Percentiles rank a stretch among this genome's conserved stretches.
phyloP scores from a whole-genome alignment of 2,797 vertebrate species.

The Bovichtus variegatus region DNA sequence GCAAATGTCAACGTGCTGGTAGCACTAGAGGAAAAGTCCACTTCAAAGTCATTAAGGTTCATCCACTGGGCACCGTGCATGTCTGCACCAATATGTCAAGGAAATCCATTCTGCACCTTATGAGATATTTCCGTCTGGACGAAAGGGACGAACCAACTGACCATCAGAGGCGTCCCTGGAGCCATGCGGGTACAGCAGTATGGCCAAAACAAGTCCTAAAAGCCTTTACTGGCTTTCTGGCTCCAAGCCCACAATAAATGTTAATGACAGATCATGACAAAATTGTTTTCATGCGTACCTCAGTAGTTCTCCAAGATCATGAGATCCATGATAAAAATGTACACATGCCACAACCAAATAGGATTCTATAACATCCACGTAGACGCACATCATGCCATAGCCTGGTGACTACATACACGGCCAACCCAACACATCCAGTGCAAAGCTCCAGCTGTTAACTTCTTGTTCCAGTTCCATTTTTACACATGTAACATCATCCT shows the following conservation, averaged over 20 bases:
- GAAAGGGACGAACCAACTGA: too few species aligned
- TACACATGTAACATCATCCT: constrained; percentile 47
- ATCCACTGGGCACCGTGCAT: background rate
- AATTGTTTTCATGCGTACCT: background rate
- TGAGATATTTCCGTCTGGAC: background rate
- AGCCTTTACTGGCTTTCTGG: background rate
- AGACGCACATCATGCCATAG: background rate
- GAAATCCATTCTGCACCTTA: background rate
- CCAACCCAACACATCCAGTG: constrained; percentile 18
- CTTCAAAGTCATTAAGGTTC: background rate
- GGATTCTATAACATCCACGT: background rate
- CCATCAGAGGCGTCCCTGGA: background rate
- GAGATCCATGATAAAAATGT: background rate
- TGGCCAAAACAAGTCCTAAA: background rate
- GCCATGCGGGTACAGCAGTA: background rate
- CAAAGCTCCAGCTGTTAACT: constrained; percentile 39
- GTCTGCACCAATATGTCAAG: background rate
- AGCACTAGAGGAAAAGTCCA: background rate
- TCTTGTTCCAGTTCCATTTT: constrained; percentile 47
- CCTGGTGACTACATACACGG: constrained; percentile 17
- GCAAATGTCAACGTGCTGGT: background rate
- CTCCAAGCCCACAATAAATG: background rate
- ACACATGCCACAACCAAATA: background rate
- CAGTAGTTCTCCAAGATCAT: background rate
- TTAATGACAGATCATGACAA: background rate